A percentile compares a stretch with the other conserved stretches of the same genome.
phyloP scores from a whole-genome alignment of 2,797 vertebrate genomes.

The Brachyrhaphis roseni region DNA sequence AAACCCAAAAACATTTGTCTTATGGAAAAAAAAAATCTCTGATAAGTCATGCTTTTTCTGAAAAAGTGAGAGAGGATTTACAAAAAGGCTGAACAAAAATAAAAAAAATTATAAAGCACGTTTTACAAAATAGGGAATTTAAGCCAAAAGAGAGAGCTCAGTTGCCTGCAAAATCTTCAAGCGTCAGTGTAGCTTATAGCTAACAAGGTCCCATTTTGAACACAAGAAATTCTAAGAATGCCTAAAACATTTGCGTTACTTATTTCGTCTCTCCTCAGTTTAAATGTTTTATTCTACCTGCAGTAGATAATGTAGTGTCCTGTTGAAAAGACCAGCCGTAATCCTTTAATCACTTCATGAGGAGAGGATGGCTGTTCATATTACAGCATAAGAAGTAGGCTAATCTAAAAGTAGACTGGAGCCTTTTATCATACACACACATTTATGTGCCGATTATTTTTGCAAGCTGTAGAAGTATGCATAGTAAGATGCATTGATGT shows the following conservation, averaged over 20 bases:
- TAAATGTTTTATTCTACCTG: background rate
- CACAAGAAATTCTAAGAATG: background rate
- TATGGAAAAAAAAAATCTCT: background rate
- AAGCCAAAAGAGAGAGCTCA: constrained; percentile 4
- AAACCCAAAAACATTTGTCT: background rate
- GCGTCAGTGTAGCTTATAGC: constrained; percentile 17
- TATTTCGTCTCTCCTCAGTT: background rate
- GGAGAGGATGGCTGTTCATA: constrained; percentile 10
- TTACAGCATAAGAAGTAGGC: constrained; percentile 42
- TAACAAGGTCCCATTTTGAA: background rate
- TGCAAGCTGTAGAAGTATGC: background rate
- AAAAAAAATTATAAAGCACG: constrained; percentile 26
- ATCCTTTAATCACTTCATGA: constrained; percentile 62
- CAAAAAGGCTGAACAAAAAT: constrained; percentile 44
- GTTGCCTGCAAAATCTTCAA: constrained; percentile 38
- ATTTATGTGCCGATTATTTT: background rate
- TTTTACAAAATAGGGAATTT: constrained; percentile 14
- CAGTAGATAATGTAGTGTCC: background rate
- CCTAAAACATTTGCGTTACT: background rate
- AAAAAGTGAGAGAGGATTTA: constrained; percentile 42
- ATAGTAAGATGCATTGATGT: background rate
- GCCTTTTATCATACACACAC: background rate
- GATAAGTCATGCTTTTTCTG: constrained; percentile 45
- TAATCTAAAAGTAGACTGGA: constrained; percentile 33
- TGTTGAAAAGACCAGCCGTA: constrained; percentile 27